phyloP scores from a whole-genome alignment of 2,888 invertebrate species.

The Cremastinae sp. region DNA sequence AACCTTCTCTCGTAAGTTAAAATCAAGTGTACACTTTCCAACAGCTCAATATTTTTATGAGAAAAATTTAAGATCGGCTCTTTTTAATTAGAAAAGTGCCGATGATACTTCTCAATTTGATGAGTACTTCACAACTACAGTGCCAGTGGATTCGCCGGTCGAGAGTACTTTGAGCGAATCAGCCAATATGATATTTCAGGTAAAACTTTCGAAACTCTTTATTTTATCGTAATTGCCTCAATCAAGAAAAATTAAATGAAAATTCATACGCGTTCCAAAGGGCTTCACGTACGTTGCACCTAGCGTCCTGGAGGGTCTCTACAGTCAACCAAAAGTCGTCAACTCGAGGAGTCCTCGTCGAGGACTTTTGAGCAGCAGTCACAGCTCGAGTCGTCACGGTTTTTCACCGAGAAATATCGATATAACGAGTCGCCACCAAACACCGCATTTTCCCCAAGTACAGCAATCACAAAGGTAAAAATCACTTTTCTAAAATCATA shows the following conservation, averaged over 20 bases:
- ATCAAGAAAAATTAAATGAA: too few species aligned
- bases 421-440: conserved; percentile 63
- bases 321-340: conserved; percentile 88
- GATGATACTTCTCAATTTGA: conserved; percentile 99
- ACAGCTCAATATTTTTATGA: too few species aligned
- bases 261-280: conserved; percentile 80
- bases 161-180: conserved; percentile 97
- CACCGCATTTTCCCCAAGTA: conserved; percentile 70
- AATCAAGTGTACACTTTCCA: too few species aligned
- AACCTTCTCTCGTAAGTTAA: conserved; percentile 95
- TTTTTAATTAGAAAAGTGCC: conserved; percentile 91
- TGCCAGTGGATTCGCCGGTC: conserved; percentile 98
- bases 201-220: too few species aligned
- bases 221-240: too few species aligned
- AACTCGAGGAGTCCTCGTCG: conserved; percentile 72
- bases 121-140: conserved; percentile 97
- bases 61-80: too few species aligned
- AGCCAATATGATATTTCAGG: conserved; percentile 97
- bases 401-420: conserved; percentile 73
- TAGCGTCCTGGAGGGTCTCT: conserved; percentile 95
- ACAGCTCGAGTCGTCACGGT: conserved; percentile 70
- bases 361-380: conserved; percentile 70
- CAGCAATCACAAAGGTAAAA: conserved; percentile 71
- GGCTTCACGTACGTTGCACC: conserved; percentile 99
- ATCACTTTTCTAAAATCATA: too few species aligned